Percentiles rank a stretch among this genome's conserved stretches.
These are phyloP conservation scores for Moxostoma hubbsi DNA, from an alignment of 2,797 vertebrate genomes.

Conservation along the genomic window DNA sequence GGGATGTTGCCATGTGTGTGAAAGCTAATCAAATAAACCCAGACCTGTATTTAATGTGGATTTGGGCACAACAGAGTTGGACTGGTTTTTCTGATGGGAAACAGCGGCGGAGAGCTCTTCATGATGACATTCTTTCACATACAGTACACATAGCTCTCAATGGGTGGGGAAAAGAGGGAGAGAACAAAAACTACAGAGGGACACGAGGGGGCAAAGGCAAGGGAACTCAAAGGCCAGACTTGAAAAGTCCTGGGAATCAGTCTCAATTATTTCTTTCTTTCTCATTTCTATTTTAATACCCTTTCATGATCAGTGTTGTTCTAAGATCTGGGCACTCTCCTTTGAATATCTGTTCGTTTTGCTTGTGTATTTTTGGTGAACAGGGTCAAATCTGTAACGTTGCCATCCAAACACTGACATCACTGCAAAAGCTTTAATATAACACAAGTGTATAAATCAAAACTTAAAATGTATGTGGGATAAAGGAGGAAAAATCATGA, in stretches of 20 bases:
- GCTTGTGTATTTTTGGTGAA: constrained; percentile 35
- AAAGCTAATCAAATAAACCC: background rate
- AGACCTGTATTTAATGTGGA: constrained; percentile 8
- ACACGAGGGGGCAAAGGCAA: constrained; percentile 20
- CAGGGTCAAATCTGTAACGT: constrained; percentile 26
- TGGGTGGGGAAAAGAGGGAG: constrained; percentile 60
- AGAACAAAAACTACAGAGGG: constrained; percentile 65
- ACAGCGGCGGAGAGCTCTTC: constrained; percentile 22
- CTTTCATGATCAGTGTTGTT: constrained; percentile 49
- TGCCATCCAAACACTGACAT: constrained; percentile 20
- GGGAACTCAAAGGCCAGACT: constrained; percentile 11
- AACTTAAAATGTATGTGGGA: background rate
- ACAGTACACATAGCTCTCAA: constrained; percentile 56
- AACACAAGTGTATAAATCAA: background rate
- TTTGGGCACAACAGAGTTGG: constrained; percentile 36
- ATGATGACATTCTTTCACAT: constrained; percentile 76
- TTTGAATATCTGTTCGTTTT: constrained; percentile 38
- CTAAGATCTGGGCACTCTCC: background rate
- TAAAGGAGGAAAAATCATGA: background rate
- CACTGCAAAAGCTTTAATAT: background rate
- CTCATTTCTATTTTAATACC: constrained; percentile 51
- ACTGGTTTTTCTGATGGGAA: constrained; percentile 57
- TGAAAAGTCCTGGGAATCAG: constrained; percentile 55
- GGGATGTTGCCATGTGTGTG: too few relatives aligned
- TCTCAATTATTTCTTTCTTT: constrained; percentile 1